Evolutionary conservation across 2,113 vertebrate genomes (phyloP).

Genomic region (Heptranchias perlo): DNA sequence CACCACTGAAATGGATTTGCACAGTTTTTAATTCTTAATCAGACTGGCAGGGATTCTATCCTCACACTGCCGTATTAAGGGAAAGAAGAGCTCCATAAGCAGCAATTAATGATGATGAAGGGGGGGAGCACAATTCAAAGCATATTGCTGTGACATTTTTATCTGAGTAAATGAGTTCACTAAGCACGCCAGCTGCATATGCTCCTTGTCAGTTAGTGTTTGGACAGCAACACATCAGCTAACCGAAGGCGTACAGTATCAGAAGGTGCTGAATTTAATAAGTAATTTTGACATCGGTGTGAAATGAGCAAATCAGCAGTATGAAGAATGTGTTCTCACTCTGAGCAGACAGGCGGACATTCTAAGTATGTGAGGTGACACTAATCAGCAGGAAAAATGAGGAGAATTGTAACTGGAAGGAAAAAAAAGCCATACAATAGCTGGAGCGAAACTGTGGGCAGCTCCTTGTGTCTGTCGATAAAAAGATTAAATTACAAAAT

Average conservation of each 20-base stretch:
- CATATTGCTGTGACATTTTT: constrained; percentile 64
- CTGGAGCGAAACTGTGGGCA: background rate
- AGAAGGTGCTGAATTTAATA: constrained; percentile 66
- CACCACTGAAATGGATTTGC: constrained; percentile 57
- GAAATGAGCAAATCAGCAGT: constrained; percentile 69
- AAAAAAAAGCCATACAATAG: background rate
- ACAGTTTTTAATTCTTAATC: constrained; percentile 58
- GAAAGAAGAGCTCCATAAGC: constrained; percentile 53
- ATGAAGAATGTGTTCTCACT: constrained; percentile 67
- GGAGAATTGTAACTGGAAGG: background rate
- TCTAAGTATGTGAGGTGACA: constrained; percentile 65
- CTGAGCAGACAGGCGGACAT: constrained; percentile 64
- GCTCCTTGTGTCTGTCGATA: background rate
- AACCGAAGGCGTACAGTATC: constrained; percentile 45
- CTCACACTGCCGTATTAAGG: constrained; percentile 53
- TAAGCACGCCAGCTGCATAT: constrained; percentile 62
- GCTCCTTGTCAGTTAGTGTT: constrained; percentile 69
- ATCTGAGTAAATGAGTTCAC: constrained; percentile 66
- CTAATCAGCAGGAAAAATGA: constrained; percentile 58
- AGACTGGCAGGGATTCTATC: constrained; percentile 53
- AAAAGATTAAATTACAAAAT: background rate
- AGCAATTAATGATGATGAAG: constrained; percentile 68
- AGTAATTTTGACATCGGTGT: constrained; percentile 66
- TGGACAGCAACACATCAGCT: constrained; percentile 63
- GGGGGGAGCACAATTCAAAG: constrained; percentile 62